Evolutionary conservation across 2,888 invertebrate species (phyloP).

Genomic region (Biston stratarius): DNA sequence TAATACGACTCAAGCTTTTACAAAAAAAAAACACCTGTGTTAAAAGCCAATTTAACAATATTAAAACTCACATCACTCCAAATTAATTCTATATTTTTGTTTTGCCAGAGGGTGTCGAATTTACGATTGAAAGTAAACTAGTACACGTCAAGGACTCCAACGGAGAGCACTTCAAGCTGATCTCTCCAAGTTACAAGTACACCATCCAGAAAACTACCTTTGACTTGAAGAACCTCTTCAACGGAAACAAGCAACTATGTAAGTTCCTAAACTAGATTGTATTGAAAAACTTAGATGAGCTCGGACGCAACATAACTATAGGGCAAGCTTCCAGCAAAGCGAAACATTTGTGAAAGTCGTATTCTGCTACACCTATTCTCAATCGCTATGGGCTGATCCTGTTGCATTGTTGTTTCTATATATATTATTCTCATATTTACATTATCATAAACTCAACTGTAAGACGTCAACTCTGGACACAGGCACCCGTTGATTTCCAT

Average conservation of each 20-base stretch:
- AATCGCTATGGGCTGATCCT: too few relatives aligned
- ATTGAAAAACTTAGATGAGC: conserved; percentile 23
- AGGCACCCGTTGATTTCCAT: too few relatives aligned
- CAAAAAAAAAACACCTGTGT: too few relatives aligned
- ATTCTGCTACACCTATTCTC: too few relatives aligned
- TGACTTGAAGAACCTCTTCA: conserved; percentile 77
- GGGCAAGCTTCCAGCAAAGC: not conserved
- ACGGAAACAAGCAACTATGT: conserved; percentile 82
- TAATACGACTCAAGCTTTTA: too few relatives aligned
- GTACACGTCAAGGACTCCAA: conserved; percentile 58
- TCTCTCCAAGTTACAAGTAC: conserved; percentile 72
- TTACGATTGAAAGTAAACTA: conserved; percentile 68
- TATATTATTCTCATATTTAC: too few relatives aligned
- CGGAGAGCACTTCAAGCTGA: conserved; percentile 69
- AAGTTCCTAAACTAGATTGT: conserved; percentile 11
- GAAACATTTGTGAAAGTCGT: not conserved
- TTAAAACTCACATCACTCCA: too few relatives aligned
- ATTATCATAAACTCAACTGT: too few relatives aligned
- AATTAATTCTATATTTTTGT: not conserved
- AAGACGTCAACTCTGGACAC: too few relatives aligned
- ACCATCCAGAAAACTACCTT: conserved; percentile 75
- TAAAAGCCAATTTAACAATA: too few relatives aligned
- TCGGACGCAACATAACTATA: not conserved
- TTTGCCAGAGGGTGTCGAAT: conserved; percentile 66
- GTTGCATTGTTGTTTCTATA: too few relatives aligned